phyloP scores from a whole-genome alignment of 2,113 vertebrate species.

The Saguinus midas region DNA sequence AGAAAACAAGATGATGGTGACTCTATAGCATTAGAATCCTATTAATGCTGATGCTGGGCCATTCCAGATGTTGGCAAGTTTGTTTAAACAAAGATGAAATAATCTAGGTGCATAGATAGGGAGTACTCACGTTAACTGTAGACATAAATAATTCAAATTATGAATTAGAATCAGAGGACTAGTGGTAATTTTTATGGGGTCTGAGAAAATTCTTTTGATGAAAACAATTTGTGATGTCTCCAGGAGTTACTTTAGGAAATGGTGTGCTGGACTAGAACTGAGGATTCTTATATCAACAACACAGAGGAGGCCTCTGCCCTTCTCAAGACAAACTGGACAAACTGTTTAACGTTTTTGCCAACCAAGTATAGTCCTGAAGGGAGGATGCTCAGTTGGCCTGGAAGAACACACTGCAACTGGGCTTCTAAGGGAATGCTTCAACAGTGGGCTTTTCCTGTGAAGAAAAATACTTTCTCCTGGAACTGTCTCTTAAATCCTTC shows the following conservation, averaged over 20 bases:
- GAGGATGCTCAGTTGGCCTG: neutral
- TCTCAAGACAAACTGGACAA: neutral
- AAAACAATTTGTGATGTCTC: neutral
- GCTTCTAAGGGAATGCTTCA: neutral
- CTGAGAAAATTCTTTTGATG: constrained; percentile 14
- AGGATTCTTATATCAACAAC: neutral
- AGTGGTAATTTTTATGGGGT: neutral
- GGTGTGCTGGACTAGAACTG: neutral
- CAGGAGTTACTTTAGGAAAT: neutral
- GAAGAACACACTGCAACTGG: neutral
- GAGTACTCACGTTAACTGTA: constrained; percentile 32
- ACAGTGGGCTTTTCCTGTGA: neutral
- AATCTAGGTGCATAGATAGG: neutral
- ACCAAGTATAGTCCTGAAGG: neutral
- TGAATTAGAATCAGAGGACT: neutral
- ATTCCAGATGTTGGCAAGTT: neutral
- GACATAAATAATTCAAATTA: neutral
- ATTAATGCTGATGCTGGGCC: neutral
- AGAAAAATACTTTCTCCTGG: neutral
- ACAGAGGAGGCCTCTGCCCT: neutral
- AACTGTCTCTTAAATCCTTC: neutral
- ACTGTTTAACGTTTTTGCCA: neutral
- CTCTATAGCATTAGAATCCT: neutral
- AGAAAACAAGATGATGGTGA: neutral
- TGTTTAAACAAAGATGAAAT: constrained; percentile 2